Evolutionary conservation across 2,888 invertebrate genomes (phyloP), one percentile per base, ranked within the genome.

Genomic region (Oscheius myriophilus): DNA sequence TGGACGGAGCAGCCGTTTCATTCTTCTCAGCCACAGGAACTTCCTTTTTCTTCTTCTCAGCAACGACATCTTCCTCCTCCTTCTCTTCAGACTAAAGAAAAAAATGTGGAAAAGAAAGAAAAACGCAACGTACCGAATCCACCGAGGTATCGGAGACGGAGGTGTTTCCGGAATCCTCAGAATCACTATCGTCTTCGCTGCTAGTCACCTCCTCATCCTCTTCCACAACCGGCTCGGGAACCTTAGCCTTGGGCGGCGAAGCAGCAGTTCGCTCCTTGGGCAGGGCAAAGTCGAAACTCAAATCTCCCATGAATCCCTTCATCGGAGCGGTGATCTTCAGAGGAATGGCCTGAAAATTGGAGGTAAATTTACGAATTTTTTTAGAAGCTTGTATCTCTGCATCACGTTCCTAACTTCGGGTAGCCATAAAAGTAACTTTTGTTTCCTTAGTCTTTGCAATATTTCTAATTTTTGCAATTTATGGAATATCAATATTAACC

Each of bases 261-360:
- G 33, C 33, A 3, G 33, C 33, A 3, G 26, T 39, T 11, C 58
- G 18, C 16, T 51, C 49, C 51, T 58, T 58, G 1, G 67, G 67
- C 45, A 41, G 18, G n/a, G 62, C 67, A 41, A 67, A 67, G 1
- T 25, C 16, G 45, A 67, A 67, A 18, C 11, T 39, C 16, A 67
- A 21, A 25, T 59, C 59, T 9, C 43, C 67, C 26, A 67, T 11
- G 41, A 67, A 67, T 0, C 67, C 67, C 25, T 59, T 18, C 14
- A 26, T 16, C 14, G 67, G 67, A 4, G 42, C 54, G 3, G 64
- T 21, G 18, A 54, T 12, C 42, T 18, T 53, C 3, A 54, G 54
- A 53, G 53, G 45, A 9, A n/a, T n/a, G 39, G 57, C 42, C 26
- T 26, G 23, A 21, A 55, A 23, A 16, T 26, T 6, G 6, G n/a